Conservation (phyloP, 1,140 invertebrate species). For the Thaumetopoea pityocampa region DNA sequence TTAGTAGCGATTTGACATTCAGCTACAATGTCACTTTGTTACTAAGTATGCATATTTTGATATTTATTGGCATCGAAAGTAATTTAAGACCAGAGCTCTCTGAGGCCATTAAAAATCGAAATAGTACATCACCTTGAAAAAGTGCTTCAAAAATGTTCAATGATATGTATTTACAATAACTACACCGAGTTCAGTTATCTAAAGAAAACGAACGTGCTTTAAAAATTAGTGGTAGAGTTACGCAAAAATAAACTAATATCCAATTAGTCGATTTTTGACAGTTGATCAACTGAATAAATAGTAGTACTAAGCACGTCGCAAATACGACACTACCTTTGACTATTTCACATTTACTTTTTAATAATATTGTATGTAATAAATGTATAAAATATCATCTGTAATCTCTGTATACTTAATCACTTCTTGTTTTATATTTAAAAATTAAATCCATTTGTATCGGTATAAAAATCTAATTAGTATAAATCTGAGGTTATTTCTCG, state of each 20-base stretch:
- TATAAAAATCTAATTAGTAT: constrained; percentile 75
- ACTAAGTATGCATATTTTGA: no score
- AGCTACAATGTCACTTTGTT: no score
- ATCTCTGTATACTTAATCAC: constrained; percentile 76
- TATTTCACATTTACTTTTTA: constrained; percentile 71
- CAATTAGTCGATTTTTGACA: constrained; percentile 29
- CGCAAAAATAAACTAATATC: constrained; percentile 19
- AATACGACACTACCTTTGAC: constrained; percentile 63
- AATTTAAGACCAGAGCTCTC: no score
- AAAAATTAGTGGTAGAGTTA: constrained; percentile 9
- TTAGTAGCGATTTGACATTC: no score
- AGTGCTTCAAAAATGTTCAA: constrained; percentile 43
- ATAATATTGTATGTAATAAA: constrained; percentile 76
- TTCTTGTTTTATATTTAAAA: constrained; percentile 73
- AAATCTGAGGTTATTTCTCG: constrained; percentile 70
- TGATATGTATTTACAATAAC: constrained; percentile 66
- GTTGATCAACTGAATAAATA: constrained; percentile 30
- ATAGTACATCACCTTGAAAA: constrained; percentile 32
- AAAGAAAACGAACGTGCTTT: constrained; percentile 24
- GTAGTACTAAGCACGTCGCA: constrained; percentile 47
- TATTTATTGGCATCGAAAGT: no score
- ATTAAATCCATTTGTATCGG: constrained; percentile 76
- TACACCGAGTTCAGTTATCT: constrained; percentile 27
- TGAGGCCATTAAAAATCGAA: constrained; percentile 20
- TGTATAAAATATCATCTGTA: constrained; percentile 76